phyloP scores from a whole-genome alignment of 2,797 vertebrate species.

The Lepidocolaptes lacrymiger region DNA sequence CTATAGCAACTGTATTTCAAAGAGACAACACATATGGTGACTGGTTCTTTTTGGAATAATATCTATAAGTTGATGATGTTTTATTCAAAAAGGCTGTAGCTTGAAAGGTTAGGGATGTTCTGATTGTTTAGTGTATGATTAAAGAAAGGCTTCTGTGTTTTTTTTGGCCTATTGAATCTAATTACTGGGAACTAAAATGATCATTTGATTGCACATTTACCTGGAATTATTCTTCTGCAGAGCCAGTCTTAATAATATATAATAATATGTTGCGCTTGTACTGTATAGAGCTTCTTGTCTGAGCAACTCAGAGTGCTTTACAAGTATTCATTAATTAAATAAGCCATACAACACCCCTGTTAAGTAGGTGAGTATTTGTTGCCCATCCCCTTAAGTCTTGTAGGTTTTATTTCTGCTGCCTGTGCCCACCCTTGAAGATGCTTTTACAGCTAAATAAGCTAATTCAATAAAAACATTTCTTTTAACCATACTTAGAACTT shows the following conservation, averaged over 20 bases:
- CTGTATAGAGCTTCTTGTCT: slow-evolving; percentile 61
- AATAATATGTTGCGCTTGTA: slow-evolving; percentile 68
- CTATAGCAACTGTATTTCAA: slow-evolving; percentile 73
- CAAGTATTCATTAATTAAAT: slow-evolving; percentile 63
- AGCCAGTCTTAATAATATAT: slow-evolving; percentile 75
- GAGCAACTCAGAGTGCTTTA: slow-evolving; percentile 56
- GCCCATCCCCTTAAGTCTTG: slow-evolving; percentile 47
- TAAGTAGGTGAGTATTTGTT: slow-evolving; percentile 50
- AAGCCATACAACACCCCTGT: slow-evolving; percentile 54
- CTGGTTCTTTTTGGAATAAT: slow-evolving; percentile 74
- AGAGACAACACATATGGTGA: slow-evolving; percentile 72
- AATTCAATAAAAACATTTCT: slow-evolving; percentile 22
- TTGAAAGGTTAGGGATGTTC: slow-evolving; percentile 74
- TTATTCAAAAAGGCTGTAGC: slow-evolving; percentile 73
- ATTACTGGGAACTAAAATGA: slow-evolving; percentile 72
- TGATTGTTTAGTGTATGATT: slow-evolving; percentile 70
- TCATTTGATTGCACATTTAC: slow-evolving; percentile 74
- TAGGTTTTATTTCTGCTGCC: slow-evolving; percentile 15
- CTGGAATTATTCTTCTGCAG: slow-evolving; percentile 73
- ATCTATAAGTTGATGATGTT: slow-evolving; percentile 75
- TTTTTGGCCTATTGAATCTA: slow-evolving; percentile 71
- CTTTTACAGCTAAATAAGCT: slow-evolving; percentile 19
- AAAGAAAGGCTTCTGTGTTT: slow-evolving; percentile 61
- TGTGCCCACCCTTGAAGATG: slow-evolving; percentile 26
- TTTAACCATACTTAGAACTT: neutral